These are phyloP conservation scores for Pseudochirops cupreus DNA, from an alignment of 2,797 vertebrate genomes.

Conservation along the genomic window DNA sequence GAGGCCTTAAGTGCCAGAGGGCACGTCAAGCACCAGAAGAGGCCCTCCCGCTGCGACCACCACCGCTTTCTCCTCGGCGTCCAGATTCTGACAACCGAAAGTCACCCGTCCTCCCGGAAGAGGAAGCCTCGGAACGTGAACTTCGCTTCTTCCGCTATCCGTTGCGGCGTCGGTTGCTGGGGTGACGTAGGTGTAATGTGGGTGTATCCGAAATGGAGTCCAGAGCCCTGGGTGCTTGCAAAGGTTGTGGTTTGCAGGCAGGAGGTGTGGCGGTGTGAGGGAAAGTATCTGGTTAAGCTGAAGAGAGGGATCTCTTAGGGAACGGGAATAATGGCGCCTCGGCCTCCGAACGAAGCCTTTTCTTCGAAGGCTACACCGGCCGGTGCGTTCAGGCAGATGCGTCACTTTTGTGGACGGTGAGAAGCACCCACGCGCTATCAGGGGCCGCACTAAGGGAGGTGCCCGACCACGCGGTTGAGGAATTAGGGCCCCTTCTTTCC, in stretches of 20 bases:
- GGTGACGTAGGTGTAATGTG: neutral
- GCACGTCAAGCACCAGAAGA: neutral
- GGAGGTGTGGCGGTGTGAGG: no score
- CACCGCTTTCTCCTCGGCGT: neutral
- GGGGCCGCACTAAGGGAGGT: neutral
- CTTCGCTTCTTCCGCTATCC: neutral
- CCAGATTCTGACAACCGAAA: constrained; percentile 76
- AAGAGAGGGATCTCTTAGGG: neutral
- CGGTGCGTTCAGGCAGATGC: no score
- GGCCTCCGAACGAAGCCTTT: fast-evolving
- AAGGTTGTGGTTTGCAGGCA: neutral
- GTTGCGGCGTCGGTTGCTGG: constrained; percentile 29
- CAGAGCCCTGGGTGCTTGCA: fast-evolving
- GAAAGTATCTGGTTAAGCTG: neutral
- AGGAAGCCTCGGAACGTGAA: neutral
- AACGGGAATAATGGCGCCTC: no score
- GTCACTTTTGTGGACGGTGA: neutral
- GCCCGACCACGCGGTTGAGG: neutral
- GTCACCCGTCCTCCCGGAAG: constrained; percentile 58
- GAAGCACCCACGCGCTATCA: neutral
- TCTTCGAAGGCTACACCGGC: neutral
- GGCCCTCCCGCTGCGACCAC: neutral
- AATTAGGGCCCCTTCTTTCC: neutral
- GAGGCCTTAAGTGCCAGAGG: neutral
- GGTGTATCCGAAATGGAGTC: fast-evolving